These are phyloP conservation scores for Zingel zingel DNA, from an alignment of 2,113 vertebrate species.

Conservation along the genomic window DNA sequence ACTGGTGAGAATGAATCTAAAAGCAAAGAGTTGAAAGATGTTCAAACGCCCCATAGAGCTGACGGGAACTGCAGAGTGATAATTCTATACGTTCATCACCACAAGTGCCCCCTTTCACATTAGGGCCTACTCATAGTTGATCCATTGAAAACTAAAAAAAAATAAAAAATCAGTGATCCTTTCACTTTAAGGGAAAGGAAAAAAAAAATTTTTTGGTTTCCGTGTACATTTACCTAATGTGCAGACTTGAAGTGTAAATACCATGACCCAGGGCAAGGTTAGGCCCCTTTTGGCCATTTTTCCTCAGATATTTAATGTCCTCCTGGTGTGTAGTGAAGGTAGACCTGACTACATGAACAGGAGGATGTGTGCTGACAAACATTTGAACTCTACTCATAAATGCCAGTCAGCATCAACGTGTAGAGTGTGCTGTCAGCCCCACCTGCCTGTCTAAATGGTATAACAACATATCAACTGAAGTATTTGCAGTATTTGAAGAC, in stretches of 20 bases:
- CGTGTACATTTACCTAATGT: not conserved
- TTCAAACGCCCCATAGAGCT: too few species aligned
- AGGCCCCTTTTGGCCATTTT: not conserved
- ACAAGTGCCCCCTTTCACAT: too few species aligned
- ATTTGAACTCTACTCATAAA: constrained; percentile 71
- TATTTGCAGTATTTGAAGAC: not conserved
- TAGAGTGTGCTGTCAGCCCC: constrained; percentile 28
- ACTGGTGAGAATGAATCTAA: too few species aligned
- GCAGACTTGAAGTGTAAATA: constrained; percentile 12
- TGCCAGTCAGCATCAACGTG: constrained; percentile 65
- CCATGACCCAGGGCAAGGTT: not conserved
- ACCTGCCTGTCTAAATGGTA: constrained; percentile 40
- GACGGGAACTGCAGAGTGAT: too few species aligned
- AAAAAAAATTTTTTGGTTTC: not conserved
- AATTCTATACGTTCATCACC: too few species aligned
- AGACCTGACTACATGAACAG: constrained; percentile 37
- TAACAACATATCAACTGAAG: not conserved
- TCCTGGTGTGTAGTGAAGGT: constrained; percentile 32
- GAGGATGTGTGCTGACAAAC: constrained; percentile 61
- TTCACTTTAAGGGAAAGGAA: too few species aligned
- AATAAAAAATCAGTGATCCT: too few species aligned
- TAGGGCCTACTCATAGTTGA: too few species aligned
- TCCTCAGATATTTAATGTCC: constrained; percentile 23
- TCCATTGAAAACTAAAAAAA: too few species aligned
- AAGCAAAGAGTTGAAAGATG: too few species aligned